Conservation (phyloP, 1,140 invertebrate genomes). For the Aphidius gifuensis region DNA sequence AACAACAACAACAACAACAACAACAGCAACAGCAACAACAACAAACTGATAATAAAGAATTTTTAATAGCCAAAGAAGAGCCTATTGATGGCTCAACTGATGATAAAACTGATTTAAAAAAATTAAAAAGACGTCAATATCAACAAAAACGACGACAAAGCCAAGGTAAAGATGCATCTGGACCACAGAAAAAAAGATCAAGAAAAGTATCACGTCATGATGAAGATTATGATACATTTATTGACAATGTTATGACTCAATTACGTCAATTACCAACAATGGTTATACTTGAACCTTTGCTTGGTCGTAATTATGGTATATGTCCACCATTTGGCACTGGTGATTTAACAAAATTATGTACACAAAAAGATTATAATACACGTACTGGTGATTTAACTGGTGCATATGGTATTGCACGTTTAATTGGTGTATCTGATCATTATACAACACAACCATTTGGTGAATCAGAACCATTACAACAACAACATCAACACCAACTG, state of each 20-base stretch:
- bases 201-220: slow-evolving; percentile 81
- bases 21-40: slow-evolving; percentile 37
- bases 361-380: slow-evolving; percentile 65
- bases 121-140: slow-evolving; percentile 76
- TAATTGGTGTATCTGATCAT: slow-evolving; percentile 71
- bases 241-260: slow-evolving; percentile 83
- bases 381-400: slow-evolving; percentile 75
- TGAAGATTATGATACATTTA: slow-evolving; percentile 88
- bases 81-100: slow-evolving; percentile 48
- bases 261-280: slow-evolving; percentile 79
- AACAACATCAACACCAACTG: too few relatives aligned
- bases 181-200: slow-evolving; percentile 73
- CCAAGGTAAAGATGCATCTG: slow-evolving; percentile 60
- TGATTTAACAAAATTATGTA: slow-evolving; percentile 70
- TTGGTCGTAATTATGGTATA: slow-evolving; percentile 78
- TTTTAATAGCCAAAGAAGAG: slow-evolving; percentile 55
- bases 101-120: slow-evolving; percentile 67
- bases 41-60: slow-evolving; percentile 54
- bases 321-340: slow-evolving; percentile 79
- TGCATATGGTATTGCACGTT: slow-evolving; percentile 68
- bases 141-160: slow-evolving; percentile 75
- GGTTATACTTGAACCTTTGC: slow-evolving; percentile 81
- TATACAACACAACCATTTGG: slow-evolving; percentile 83
- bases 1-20: neutral
- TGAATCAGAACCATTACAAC: slow-evolving; percentile 66